phyloP scores from a whole-genome alignment of 2,888 invertebrate genomes.

The Dascillus cervinus region DNA sequence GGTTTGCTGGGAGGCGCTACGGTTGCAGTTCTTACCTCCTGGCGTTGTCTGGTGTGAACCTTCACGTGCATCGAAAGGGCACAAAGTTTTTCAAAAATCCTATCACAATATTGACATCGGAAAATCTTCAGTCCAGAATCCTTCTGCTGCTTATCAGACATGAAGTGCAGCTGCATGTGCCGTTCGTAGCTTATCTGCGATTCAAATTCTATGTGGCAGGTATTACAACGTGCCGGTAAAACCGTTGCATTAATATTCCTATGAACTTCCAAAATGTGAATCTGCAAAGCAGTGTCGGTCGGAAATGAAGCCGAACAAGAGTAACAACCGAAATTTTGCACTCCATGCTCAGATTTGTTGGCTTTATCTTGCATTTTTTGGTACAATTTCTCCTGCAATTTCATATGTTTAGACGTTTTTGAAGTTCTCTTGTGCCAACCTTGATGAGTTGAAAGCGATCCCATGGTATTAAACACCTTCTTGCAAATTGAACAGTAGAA shows the following conservation, averaged over 20 bases:
- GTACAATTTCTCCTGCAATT: slow-evolving; percentile 11
- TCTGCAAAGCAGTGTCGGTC: slow-evolving; percentile 36
- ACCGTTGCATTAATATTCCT: slow-evolving; percentile 33
- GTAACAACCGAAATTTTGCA: slow-evolving; percentile 32
- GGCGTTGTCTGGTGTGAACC: slow-evolving; percentile 49
- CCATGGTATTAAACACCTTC: slow-evolving; percentile 51
- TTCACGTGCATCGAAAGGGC: slow-evolving; percentile 57
- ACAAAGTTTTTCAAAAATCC: slow-evolving; percentile 53
- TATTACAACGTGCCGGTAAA: slow-evolving; percentile 43
- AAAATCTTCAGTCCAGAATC: slow-evolving; percentile 30
- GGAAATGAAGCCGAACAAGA: slow-evolving; percentile 30
- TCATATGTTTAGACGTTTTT: slow-evolving; percentile 38
- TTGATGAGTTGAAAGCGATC: slow-evolving; percentile 54
- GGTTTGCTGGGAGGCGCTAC: slow-evolving; percentile 25
- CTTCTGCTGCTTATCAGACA: slow-evolving; percentile 31
- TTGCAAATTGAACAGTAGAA: slow-evolving; percentile 57
- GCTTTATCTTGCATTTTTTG: slow-evolving; percentile 6
- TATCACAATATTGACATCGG: slow-evolving; percentile 58
- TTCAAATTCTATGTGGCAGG: slow-evolving; percentile 54
- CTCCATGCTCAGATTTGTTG: slow-evolving; percentile 39
- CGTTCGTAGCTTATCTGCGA: slow-evolving; percentile 53
- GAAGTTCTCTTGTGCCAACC: slow-evolving; percentile 53
- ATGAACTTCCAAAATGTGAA: slow-evolving; percentile 38
- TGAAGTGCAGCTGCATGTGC: slow-evolving; percentile 47
- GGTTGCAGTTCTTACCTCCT: slow-evolving; percentile 8